Base-by-base conservation (phyloP, 2,113 vertebrate genomes). In the Oenanthe melanoleuca region DNA sequence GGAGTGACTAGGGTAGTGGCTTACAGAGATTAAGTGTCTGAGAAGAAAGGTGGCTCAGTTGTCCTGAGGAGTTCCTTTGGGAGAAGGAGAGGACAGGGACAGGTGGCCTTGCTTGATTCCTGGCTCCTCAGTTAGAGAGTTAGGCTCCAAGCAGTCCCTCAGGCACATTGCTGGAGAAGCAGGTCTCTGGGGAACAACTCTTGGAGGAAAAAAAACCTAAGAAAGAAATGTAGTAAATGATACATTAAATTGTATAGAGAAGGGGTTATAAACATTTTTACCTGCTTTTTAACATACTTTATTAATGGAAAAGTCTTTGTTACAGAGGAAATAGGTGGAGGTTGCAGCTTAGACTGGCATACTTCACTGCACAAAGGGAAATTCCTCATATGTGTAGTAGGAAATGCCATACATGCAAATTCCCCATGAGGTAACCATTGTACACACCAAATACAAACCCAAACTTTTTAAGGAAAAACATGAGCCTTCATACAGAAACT, bases 361-460 rank as follows among this genome's bases (percentile, higher is more conserved):
- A 44, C 38, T 47, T 88, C 45, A 40, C n/a, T 88, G 74, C 45
- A 53, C 33, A 59, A 61, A 56, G 85, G 63, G 79, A 73, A 96
- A 88, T 92, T 86, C 63, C 70, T 78, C 26, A 44, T 57, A 29
- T 40, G 11, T 82, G 53, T 63, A 72, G 45, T 61, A 88, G 93
- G 94, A 95, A 96, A 77, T 79, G 61, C 92, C 82, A 59, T 75
- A 86, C 79, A 88, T 72, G 69, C 56, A 73, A 56, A 80, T 82
- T 92, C 47, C 38, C 31, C 19, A 4, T 77, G 64, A 94, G 55
- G n/a, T 80, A 92, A 73, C 33, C 33, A 13, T 40, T 69, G 31
- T 77, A 75, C 31, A 78, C 16, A 72, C 45, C 44, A 80, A 73
- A 86, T 53, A 50, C 4, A 70, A 40, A 22, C 7, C 23, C 7